Base-by-base conservation (phyloP, 2,113 vertebrate genomes). In the Nibea coibor region DNA sequence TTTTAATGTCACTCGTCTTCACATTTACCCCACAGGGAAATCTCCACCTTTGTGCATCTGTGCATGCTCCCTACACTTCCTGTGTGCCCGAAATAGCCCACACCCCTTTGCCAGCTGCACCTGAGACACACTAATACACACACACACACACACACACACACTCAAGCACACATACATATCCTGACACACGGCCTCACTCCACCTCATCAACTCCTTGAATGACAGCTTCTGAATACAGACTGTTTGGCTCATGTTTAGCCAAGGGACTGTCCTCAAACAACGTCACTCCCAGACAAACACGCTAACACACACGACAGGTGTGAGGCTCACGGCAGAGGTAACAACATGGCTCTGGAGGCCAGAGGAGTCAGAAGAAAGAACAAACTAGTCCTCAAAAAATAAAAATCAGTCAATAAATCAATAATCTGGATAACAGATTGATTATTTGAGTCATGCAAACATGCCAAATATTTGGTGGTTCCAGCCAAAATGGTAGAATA, bases 201-300 rank as follows among this genome's bases (percentile, higher is more conserved):
- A 87, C 80, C 76, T 80, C 69, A 67, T 74, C 78, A 62, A 72
- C 88, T 83, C 90, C 89, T 86, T 76, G 66, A 71, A 82, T 43
- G 24, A 80, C 75, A 84, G 79, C 68, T 4, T 77, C 45, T 83
- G 67, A 88, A 78, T 59, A 65, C 50, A 69, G 63, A 59, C 72
- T 66, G 77, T 84, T 91, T 80, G 80, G 62, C 57, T 80, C 87
- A 90, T 81, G 75, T 82, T 89, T 87, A 66, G 70, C 75, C 50
- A 4, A 67, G 74, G 59, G 79, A 79, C 54, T 58, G 73, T 83
- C 84, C 31, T 68, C 85, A 90, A 88, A 93, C 86, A 91, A 85
- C 75, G 58, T 61, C 14, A 24, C 51, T 57, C 45, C 51, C 71
- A n/a, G 26, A 28, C 42, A 50, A 11, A 45, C 43, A 45, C 43